Conservation (phyloP, 2,888 invertebrate species). For the Thalpophila matura region DNA sequence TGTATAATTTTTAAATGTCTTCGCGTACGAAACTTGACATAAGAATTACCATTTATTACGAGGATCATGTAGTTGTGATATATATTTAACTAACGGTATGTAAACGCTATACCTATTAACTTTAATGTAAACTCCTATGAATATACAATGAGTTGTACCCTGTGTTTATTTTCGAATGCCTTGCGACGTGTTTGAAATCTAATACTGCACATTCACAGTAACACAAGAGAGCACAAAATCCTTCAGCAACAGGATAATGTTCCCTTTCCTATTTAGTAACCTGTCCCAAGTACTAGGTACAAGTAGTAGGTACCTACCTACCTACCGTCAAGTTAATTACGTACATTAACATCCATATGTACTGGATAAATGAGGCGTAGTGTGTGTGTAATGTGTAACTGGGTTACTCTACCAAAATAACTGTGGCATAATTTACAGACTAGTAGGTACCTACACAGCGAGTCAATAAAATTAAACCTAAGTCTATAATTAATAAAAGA, state of each 20-base stretch:
- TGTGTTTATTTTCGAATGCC: slow-evolving; percentile 64
- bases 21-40: slow-evolving; percentile 92
- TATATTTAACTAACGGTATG: slow-evolving; percentile 87
- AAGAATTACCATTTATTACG: slow-evolving; percentile 93
- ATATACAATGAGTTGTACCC: slow-evolving; percentile 61
- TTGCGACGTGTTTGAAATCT: slow-evolving; percentile 54
- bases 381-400: slow-evolving; percentile 62
- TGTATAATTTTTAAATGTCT: slow-evolving; percentile 89
- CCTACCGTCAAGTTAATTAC: slow-evolving; percentile 42
- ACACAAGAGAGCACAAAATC: slow-evolving; percentile 40
- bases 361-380: slow-evolving; percentile 34
- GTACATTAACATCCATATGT: slow-evolving; percentile 34
- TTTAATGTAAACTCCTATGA: slow-evolving; percentile 57
- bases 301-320: too few relatives aligned
- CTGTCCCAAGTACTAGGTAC: slow-evolving; percentile 15
- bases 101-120: slow-evolving; percentile 52
- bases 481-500: not conserved
- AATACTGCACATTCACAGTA: slow-evolving; percentile 42
- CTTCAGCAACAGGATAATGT: slow-evolving; percentile 44
- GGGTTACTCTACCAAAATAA: slow-evolving; percentile 79
- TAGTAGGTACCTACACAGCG: slow-evolving; percentile 42
- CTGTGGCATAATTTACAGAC: slow-evolving; percentile 73
- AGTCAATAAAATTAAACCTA: slow-evolving; percentile 49
- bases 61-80: slow-evolving; percentile 92
- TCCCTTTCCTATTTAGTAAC: slow-evolving; percentile 38